Conservation (phyloP, 2,797 vertebrate genomes). For the Holocentrus rufus region DNA sequence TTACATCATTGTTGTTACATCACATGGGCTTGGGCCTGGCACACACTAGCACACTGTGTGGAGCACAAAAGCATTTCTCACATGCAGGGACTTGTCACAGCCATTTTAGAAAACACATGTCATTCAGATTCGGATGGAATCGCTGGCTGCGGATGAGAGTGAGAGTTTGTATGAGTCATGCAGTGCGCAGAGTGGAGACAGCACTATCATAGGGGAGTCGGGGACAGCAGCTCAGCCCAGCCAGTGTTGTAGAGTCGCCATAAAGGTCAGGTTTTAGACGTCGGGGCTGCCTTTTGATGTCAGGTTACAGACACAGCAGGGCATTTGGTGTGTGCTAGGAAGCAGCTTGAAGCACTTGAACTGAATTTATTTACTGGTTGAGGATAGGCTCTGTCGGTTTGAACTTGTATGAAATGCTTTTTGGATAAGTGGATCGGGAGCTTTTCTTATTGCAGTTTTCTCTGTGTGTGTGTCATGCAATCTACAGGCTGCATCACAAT, state of each 20-base stretch:
- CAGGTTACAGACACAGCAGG: conserved; percentile 16
- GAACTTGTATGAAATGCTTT: conserved; percentile 11
- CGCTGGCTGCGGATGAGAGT: conserved; percentile 46
- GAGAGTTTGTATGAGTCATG: conserved; percentile 67
- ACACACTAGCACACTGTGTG: conserved; percentile 62
- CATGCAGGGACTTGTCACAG: conserved; percentile 66
- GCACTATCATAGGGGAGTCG: conserved; percentile 26
- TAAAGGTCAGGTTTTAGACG: conserved; percentile 53
- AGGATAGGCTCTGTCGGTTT: conserved; percentile 11
- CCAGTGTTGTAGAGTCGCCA: conserved; percentile 19
- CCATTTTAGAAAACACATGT: conserved; percentile 62
- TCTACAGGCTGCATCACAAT: not conserved
- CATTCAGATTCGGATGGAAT: conserved; percentile 57
- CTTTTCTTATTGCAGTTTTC: not conserved
- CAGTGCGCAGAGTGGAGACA: conserved; percentile 29
- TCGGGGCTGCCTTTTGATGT: conserved; percentile 48
- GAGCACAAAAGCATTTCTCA: conserved; percentile 77
- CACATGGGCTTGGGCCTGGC: conserved; percentile 67
- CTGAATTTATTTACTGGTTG: conserved; percentile 5
- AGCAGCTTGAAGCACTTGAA: conserved; percentile 24
- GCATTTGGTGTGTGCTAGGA: not conserved
- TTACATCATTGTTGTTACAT: conserved; percentile 71
- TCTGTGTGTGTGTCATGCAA: too few relatives aligned
- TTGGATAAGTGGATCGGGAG: conserved; percentile 5
- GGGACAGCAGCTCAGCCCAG: conserved; percentile 26